These are phyloP conservation scores for Carcinoscorpius rotundicauda DNA, from an alignment of 1,140 invertebrate species.

Conservation along the genomic window DNA sequence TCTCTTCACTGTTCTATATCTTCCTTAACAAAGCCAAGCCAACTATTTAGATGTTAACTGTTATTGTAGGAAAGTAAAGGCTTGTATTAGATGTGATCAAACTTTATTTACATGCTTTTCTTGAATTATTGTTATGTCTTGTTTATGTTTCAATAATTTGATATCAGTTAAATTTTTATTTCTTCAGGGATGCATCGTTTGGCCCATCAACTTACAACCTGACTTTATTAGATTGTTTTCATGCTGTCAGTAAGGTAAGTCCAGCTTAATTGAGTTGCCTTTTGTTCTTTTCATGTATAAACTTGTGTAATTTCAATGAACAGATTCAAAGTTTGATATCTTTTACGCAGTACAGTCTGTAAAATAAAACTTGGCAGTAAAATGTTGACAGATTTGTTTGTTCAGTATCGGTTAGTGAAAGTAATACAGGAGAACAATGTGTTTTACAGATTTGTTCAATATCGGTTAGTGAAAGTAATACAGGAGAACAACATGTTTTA, in stretches of 20 bases:
- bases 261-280: neutral
- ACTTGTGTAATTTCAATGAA: too few species aligned
- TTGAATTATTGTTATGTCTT: neutral
- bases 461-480: too few species aligned
- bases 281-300: too few species aligned
- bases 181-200: slow-evolving; percentile 79
- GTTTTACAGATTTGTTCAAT: too few species aligned
- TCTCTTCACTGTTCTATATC: neutral
- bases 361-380: too few species aligned
- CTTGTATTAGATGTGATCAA: neutral
- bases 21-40: neutral
- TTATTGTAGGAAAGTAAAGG: neutral
- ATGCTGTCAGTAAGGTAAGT: slow-evolving; percentile 67
- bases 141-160: slow-evolving; percentile 20
- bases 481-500: too few species aligned
- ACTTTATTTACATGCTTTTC: neutral
- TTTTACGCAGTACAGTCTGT: too few species aligned
- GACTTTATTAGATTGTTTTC: slow-evolving; percentile 70
- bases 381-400: too few species aligned
- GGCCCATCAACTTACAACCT: slow-evolving; percentile 70
- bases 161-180: slow-evolving; percentile 23
- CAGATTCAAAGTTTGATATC: too few species aligned
- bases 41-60: neutral
- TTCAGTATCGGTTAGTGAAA: too few species aligned
- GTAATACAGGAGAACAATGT: too few species aligned